Evolutionary conservation across 2,797 vertebrate genomes (phyloP).

Genomic region (Crypturellus tataupa): DNA sequence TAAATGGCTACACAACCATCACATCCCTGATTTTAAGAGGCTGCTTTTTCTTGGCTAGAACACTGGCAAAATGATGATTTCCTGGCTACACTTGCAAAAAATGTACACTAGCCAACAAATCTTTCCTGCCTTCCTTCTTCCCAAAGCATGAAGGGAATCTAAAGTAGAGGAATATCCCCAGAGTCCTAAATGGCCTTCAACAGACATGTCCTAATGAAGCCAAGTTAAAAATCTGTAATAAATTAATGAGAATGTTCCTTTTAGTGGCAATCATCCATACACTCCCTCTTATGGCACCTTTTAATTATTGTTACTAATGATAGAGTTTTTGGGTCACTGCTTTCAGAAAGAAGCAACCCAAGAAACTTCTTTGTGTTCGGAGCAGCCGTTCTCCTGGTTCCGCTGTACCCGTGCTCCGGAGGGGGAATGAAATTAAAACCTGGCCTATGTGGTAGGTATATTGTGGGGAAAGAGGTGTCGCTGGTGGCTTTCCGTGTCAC

Average conservation of each 20-base stretch:
- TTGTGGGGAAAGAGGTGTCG: fast-evolving
- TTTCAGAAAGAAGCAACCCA: constrained; percentile 64
- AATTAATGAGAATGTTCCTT: constrained; percentile 81
- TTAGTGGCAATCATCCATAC: constrained; percentile 75
- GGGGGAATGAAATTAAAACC: background rate
- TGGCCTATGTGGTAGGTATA: background rate
- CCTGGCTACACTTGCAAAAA: background rate
- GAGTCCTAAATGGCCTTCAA: constrained; percentile 79
- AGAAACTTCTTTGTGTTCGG: constrained; percentile 64
- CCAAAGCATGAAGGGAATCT: background rate
- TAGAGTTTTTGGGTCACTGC: constrained; percentile 75
- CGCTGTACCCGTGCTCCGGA: background rate
- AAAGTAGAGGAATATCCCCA: constrained; percentile 40
- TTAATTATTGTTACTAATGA: constrained; percentile 83
- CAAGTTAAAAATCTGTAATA: constrained; percentile 79
- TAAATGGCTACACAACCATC: background rate
- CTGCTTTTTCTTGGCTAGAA: background rate
- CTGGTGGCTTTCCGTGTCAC: background rate
- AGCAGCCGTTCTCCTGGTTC: background rate
- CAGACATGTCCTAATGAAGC: constrained; percentile 77
- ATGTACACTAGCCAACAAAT: background rate
- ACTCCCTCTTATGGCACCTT: constrained; percentile 74
- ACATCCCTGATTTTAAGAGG: background rate
- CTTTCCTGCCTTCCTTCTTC: constrained; percentile 14
- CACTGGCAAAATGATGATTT: background rate